Evolutionary conservation across 2,797 vertebrate genomes (phyloP).

Genomic region (Hipposideros larvatus): DNA sequence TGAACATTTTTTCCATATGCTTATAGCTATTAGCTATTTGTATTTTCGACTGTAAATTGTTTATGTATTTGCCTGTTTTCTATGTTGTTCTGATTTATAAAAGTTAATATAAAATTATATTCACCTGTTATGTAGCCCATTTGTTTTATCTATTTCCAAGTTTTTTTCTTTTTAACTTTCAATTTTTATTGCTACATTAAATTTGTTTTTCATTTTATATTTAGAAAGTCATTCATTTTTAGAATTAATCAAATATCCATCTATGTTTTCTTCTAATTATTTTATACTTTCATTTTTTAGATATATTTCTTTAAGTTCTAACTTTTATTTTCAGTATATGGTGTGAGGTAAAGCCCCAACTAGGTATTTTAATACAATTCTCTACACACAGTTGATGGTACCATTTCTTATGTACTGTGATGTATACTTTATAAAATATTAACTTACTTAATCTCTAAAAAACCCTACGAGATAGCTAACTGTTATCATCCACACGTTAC

Average conservation of each 20-base stretch:
- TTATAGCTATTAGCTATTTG: background rate
- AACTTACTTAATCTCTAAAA: background rate
- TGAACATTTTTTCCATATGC: background rate
- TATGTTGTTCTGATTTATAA: background rate
- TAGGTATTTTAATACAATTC: conserved; percentile 1
- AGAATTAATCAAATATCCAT: background rate
- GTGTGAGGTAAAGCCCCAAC: background rate
- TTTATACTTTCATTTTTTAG: background rate
- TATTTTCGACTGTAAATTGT: background rate
- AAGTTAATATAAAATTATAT: background rate
- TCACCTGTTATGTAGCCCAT: background rate
- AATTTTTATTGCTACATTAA: background rate
- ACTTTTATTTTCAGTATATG: background rate
- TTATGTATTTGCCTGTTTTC: background rate
- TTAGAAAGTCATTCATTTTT: background rate
- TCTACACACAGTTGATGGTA: background rate
- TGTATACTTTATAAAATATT: background rate
- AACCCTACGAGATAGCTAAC: background rate
- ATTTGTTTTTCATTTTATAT: background rate
- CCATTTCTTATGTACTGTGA: background rate
- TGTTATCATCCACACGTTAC: background rate
- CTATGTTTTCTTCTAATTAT: background rate
- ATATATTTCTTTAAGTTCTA: background rate
- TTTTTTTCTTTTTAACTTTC: conserved; percentile 1
- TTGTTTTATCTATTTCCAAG: background rate